Conservation (phyloP, 2,888 invertebrate species). For the Rhagonycha fulva region DNA sequence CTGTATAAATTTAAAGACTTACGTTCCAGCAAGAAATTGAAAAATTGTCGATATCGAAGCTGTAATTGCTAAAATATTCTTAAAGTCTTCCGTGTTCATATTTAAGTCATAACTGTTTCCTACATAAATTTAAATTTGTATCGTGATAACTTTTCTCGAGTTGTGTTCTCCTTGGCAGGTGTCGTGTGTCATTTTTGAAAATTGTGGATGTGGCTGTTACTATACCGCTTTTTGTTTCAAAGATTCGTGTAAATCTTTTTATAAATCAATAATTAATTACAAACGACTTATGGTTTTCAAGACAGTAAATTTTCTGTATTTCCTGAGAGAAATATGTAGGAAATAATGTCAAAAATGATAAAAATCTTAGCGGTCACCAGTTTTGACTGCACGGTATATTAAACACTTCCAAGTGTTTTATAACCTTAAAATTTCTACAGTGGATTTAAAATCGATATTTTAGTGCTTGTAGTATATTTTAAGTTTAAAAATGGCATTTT, state of each 20-base stretch:
- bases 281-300: too few relatives aligned
- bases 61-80: constrained; percentile 57
- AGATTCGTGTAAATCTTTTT: too few relatives aligned
- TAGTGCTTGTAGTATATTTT: too few relatives aligned
- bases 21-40: constrained; percentile 87
- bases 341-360: too few relatives aligned
- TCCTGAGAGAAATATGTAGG: too few relatives aligned
- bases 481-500: background rate
- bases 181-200: background rate
- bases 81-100: constrained; percentile 53
- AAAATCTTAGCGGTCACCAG: background rate
- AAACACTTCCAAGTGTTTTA: background rate
- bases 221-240: background rate
- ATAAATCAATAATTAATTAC: too few relatives aligned
- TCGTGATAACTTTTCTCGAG: background rate
- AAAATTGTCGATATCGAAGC: constrained; percentile 80
- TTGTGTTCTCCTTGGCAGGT: background rate
- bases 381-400: background rate
- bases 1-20: constrained; percentile 54
- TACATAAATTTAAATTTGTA: background rate
- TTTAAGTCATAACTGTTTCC: constrained; percentile 17
- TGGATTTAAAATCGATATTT: background rate
- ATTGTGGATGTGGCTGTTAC: background rate
- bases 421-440: background rate
- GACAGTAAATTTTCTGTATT: too few relatives aligned